Base-by-base conservation (phyloP, 2,888 invertebrate species). In the Cyclophora punctaria region DNA sequence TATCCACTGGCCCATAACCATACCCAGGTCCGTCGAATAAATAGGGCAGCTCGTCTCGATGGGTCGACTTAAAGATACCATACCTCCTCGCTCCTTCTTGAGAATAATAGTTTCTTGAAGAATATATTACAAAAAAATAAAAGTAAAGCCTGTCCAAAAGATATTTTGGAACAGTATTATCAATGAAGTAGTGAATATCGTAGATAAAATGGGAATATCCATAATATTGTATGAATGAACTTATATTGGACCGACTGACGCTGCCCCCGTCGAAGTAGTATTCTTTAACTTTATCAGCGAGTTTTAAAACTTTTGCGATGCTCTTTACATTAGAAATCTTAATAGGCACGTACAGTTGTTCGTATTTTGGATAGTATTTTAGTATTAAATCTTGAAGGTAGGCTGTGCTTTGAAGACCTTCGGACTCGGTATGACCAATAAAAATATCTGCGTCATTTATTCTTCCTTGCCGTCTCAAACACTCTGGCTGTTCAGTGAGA, bases 381-480 rank as follows among this genome's bases (percentile, higher is more conserved):
- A 62, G 34, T 33, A 64, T 46, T 4, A n/a, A 35, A n/a, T 53
- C 33, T 35, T 45, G 46, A 34, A 33, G 7, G 3, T 33, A 2
- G 3, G 42, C 46, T n/a, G 5, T 44, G 20, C 46, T 46, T 20
- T 43, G 2, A 53, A 20, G 2, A 93, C 93, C 78, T 94, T 44
- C 94, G 48, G 92, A 89, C 0, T 89, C 85, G 35, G 92, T 93
- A 5, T 92, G 67, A 6, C 94, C 94, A 40, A 92, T 81, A 71
- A 95, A 90, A 75, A 93, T 87, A 0, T 93, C 93, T 2, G 91
- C 81, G 7, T 48, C 47, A 33, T 63, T 59, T 5, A 88, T 66
- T 33, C 73, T 75, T 34, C 91, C 90, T 7, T 79, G 69, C 62
- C 47, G 57, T 37, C 58, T 53, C 42, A 48, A 41, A 47, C 58